phyloP scores from a whole-genome alignment of 92 coral and sea anemone species.

The Palythoa heliodiscus region DNA sequence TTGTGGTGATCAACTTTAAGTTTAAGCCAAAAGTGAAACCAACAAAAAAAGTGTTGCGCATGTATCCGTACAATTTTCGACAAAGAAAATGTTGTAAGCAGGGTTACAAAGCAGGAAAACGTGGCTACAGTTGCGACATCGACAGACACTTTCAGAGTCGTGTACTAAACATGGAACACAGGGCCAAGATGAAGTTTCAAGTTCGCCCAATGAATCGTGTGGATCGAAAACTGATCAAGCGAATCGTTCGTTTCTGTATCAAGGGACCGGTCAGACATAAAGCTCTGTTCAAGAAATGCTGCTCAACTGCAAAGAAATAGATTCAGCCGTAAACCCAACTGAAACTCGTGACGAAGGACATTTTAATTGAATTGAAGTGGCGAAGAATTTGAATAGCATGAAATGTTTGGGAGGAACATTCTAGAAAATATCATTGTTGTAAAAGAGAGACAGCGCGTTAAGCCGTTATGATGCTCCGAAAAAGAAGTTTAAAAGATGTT shows the following conservation, averaged over 20 bases:
- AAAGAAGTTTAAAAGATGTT: no score
- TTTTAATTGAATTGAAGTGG: background rate
- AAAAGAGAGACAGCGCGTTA: background rate
- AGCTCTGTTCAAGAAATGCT: slow-evolving; percentile 24
- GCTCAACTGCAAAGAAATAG: slow-evolving; percentile 31
- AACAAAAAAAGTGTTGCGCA: slow-evolving; percentile 17
- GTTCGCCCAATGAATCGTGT: background rate
- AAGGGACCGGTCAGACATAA: slow-evolving; percentile 32
- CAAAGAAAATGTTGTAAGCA: slow-evolving; percentile 56
- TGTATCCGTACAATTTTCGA: slow-evolving; percentile 30
- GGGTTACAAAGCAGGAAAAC: slow-evolving; percentile 59
- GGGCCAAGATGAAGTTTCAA: slow-evolving; percentile 53
- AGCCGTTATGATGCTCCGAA: no score
- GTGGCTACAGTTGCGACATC: slow-evolving; percentile 45
- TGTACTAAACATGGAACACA: slow-evolving; percentile 62
- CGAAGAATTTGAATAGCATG: background rate
- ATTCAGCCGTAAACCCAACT: background rate
- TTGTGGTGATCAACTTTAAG: background rate
- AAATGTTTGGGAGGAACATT: background rate
- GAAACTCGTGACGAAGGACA: background rate
- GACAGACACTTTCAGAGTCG: slow-evolving; percentile 38
- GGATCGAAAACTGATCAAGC: slow-evolving; percentile 23
- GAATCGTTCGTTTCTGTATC: slow-evolving; percentile 38
- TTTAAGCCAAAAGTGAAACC: slow-evolving; percentile 7
- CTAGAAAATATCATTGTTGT: background rate